phyloP scores from a whole-genome alignment of 2,797 vertebrate genomes.

The Thripadectes ignobilis region DNA sequence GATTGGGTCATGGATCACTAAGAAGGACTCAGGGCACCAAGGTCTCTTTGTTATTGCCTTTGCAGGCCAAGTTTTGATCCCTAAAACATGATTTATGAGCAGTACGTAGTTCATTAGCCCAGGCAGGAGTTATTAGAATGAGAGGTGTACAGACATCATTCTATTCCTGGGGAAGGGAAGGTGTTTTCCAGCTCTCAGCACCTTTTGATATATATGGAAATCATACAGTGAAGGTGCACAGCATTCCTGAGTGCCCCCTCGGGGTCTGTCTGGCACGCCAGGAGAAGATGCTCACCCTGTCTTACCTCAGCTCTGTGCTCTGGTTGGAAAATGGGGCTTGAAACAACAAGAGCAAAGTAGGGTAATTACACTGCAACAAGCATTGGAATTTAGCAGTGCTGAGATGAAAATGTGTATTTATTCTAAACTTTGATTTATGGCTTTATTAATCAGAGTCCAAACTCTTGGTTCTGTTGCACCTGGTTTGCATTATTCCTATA shows the following conservation, averaged over 20 bases:
- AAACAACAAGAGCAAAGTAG: neutral
- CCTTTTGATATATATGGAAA: accelerated
- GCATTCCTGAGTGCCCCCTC: neutral
- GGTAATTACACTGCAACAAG: neutral
- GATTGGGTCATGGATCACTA: accelerated
- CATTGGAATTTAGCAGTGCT: neutral
- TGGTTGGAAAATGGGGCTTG: neutral
- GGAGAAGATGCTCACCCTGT: neutral
- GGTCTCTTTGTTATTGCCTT: neutral
- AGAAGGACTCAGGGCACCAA: neutral
- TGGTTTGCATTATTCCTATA: neutral
- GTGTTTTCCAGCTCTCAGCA: neutral
- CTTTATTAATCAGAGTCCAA: neutral
- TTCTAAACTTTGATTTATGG: neutral
- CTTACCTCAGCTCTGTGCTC: neutral
- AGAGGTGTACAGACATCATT: neutral
- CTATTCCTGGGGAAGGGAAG: neutral
- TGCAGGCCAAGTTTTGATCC: neutral
- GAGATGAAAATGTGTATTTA: neutral
- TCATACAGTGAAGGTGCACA: too few species aligned
- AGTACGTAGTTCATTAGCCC: neutral
- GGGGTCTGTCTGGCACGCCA: neutral
- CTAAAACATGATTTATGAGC: neutral
- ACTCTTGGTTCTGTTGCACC: neutral
- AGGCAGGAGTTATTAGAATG: neutral